Conservation (phyloP, 2,888 invertebrate species). For the Stegophylla sp. region DNA sequence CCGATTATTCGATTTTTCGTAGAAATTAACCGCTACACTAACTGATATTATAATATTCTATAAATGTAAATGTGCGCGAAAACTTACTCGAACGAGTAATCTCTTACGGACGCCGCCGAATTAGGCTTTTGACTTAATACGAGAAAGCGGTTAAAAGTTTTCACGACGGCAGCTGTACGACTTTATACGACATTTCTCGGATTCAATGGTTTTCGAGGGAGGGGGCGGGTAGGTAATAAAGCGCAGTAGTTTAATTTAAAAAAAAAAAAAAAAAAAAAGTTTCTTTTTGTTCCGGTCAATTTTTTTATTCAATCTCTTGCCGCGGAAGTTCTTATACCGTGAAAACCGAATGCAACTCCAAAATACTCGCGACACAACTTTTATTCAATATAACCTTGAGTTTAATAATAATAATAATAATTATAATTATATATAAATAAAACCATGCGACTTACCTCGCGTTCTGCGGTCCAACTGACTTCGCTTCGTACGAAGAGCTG, state of each 20-base stretch:
- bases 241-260: slow-evolving; percentile 33
- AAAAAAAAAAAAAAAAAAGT: slow-evolving; percentile 4
- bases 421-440: no score
- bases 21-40: slow-evolving; percentile 5
- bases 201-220: slow-evolving; percentile 22
- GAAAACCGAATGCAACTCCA: background rate
- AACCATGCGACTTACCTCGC: slow-evolving; percentile 73
- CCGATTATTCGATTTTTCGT: background rate
- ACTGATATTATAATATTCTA: slow-evolving; percentile 20
- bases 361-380: background rate
- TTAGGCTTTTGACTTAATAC: slow-evolving; percentile 44
- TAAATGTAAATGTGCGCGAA: slow-evolving; percentile 32
- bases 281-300: slow-evolving; percentile 42
- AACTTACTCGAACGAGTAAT: slow-evolving; percentile 31
- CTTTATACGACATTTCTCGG: slow-evolving; percentile 20
- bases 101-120: slow-evolving; percentile 36
- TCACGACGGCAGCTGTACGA: slow-evolving; percentile 18
- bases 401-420: background rate
- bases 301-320: slow-evolving; percentile 26
- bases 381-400: slow-evolving; percentile 1
- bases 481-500: slow-evolving; percentile 84
- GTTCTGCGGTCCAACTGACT: slow-evolving; percentile 86
- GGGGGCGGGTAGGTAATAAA: slow-evolving; percentile 39
- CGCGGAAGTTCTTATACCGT: background rate
- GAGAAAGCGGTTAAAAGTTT: slow-evolving; percentile 51